Evolutionary conservation across 2,113 vertebrate species (phyloP).

Genomic region (Notiomystis cincta): DNA sequence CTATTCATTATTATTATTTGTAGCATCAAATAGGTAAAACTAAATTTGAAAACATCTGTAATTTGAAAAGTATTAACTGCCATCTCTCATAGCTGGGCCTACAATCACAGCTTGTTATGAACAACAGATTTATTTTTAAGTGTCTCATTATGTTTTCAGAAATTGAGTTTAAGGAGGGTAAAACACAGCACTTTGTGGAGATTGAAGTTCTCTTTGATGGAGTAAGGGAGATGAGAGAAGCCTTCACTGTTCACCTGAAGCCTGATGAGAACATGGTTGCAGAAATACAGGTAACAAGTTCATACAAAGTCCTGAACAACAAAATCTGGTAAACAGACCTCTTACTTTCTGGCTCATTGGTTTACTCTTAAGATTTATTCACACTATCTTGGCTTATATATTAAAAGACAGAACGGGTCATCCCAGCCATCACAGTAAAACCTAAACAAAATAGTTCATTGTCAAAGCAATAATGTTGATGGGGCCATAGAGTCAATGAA

Average conservation of each 20-base stretch:
- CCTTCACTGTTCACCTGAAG: conserved; percentile 90
- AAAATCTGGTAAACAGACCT: neutral
- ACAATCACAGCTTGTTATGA: neutral
- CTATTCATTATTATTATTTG: neutral
- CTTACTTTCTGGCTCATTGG: neutral
- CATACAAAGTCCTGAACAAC: neutral
- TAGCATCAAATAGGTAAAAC: neutral
- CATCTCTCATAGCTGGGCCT: neutral
- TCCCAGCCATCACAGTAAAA: neutral
- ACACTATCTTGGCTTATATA: neutral
- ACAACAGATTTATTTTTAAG: neutral
- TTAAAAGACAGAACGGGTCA: neutral
- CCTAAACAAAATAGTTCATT: neutral
- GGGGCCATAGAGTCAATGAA: neutral
- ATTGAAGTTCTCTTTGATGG: conserved; percentile 88
- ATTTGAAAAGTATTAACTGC: neutral
- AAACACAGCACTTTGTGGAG: conserved; percentile 83
- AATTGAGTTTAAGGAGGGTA: conserved; percentile 87
- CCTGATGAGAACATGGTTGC: conserved; percentile 94
- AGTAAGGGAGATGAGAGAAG: conserved; percentile 89
- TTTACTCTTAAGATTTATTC: neutral
- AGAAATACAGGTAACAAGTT: conserved; percentile 83
- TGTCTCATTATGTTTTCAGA: conserved; percentile 72
- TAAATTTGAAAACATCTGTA: neutral
- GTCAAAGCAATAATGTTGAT: neutral